Base-by-base conservation (phyloP, 2,113 vertebrate species). In the Brachirus orientalis region DNA sequence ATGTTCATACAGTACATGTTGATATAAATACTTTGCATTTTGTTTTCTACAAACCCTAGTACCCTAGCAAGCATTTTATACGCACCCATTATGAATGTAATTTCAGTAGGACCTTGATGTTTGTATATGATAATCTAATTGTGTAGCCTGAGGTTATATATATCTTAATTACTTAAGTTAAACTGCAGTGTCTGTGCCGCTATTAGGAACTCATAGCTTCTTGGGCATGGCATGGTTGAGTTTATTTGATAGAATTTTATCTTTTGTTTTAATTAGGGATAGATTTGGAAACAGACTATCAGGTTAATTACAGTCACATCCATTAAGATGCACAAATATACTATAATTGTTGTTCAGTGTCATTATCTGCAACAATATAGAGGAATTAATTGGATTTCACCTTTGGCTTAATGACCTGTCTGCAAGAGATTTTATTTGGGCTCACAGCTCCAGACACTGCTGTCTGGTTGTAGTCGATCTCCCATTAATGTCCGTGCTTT, bases 201-300 rank as follows among this genome's bases (percentile, higher is more conserved):
- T 78, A 72, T 69, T 28, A 64, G 60, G 61, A 57, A 71, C 41
- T 77, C 50, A 17, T 46, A 65, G 70, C 47, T 44, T 77, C 48
- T 40, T 54, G 17, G 38, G 33, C 50, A 40, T 28, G 17, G 43
- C 46, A 37, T 57, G 60, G 74, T 55, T 45, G 61, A 76, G 64
- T 8, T 48, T 50, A 65, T 75, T 67, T 78, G 81, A 88, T 56
- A 77, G 84, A 74, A 71, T 69, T 83, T 73, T 79, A 88, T 86
- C 79, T 83, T 79, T 72, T 65, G 16, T 71, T 73, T 82, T 89
- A 89, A 91, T 90, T 83, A 87, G 84, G 72, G 68, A 47, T 54
- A 72, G 50, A 80, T 81, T 77, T 65, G 50, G 58, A 50, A 53
- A 40, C 46, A 70, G 72, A 72, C 70, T 22, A 62, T 48, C 51